phyloP scores from a whole-genome alignment of 2,888 invertebrate genomes.

The Helobdella robusta region DNA sequence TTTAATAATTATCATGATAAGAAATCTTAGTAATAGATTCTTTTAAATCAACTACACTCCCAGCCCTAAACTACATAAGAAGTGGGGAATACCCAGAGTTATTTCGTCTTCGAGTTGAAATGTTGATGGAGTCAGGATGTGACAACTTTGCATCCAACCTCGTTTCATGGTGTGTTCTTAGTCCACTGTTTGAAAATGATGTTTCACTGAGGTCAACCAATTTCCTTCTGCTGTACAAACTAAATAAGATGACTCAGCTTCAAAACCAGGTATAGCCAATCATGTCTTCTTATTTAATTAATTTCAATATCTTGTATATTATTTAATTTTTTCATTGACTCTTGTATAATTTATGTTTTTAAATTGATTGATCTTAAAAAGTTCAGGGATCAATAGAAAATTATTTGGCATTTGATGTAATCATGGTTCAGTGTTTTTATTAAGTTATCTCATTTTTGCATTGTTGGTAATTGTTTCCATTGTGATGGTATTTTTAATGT shows the following conservation, averaged over 20 bases:
- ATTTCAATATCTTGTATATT: too few relatives aligned
- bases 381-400: too few relatives aligned
- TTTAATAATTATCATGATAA: too few relatives aligned
- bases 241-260: constrained; percentile 40
- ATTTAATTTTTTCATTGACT: too few relatives aligned
- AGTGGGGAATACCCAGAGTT: constrained; percentile 35
- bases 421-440: too few relatives aligned
- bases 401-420: too few relatives aligned
- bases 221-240: constrained; percentile 41
- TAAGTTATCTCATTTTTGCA: too few relatives aligned
- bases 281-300: too few relatives aligned
- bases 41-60: background rate
- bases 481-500: background rate
- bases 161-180: constrained; percentile 42
- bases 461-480: too few relatives aligned
- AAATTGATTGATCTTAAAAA: too few relatives aligned
- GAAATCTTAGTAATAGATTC: too few relatives aligned
- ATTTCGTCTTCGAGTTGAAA: constrained; percentile 41
- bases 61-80: constrained; percentile 33
- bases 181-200: constrained; percentile 40
- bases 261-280: constrained; percentile 40
- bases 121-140: constrained; percentile 46
- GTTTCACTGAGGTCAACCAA: constrained; percentile 41
- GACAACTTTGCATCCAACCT: constrained; percentile 47
- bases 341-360: too few relatives aligned